Evolutionary conservation across 2,113 vertebrate species (phyloP).

Genomic region (Saccopteryx bilineata): DNA sequence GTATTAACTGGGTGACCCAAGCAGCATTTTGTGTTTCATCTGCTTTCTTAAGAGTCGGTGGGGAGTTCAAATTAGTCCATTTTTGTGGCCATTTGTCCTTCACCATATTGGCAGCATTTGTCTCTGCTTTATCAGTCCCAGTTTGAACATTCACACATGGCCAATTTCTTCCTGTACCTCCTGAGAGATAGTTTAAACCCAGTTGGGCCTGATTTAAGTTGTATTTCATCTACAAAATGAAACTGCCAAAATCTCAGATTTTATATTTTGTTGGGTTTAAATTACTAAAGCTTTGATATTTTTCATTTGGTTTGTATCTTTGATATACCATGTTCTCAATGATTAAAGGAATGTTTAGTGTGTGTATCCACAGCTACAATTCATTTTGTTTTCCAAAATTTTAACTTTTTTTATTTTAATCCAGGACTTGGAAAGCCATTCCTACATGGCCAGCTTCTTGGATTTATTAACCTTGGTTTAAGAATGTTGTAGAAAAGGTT

Average conservation of each 20-base stretch:
- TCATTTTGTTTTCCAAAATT: not conserved
- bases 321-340: not conserved
- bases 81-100: not conserved
- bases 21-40: not conserved
- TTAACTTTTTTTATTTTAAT: not conserved
- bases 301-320: conserved; percentile 10
- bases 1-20: not conserved
- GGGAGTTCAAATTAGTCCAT: not conserved
- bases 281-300: not conserved
- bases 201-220: not conserved
- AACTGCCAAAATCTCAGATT: not conserved
- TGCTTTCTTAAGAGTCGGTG: not conserved
- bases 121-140: conserved; percentile 28
- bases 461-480: not conserved
- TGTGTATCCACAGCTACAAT: not conserved
- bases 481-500: not conserved
- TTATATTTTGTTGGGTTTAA: not conserved
- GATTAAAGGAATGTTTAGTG: conserved; percentile 8
- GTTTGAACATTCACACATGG: not conserved
- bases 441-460: not conserved
- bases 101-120: not conserved
- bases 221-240: conserved; percentile 39
- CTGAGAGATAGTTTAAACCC: conserved; percentile 11
- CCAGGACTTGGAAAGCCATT: not conserved
- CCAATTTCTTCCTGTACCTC: not conserved